Percentiles rank a stretch among this genome's conserved stretches.
Conservation (phyloP, 2,113 vertebrate genomes). For the Plestiodon gilberti region DNA sequence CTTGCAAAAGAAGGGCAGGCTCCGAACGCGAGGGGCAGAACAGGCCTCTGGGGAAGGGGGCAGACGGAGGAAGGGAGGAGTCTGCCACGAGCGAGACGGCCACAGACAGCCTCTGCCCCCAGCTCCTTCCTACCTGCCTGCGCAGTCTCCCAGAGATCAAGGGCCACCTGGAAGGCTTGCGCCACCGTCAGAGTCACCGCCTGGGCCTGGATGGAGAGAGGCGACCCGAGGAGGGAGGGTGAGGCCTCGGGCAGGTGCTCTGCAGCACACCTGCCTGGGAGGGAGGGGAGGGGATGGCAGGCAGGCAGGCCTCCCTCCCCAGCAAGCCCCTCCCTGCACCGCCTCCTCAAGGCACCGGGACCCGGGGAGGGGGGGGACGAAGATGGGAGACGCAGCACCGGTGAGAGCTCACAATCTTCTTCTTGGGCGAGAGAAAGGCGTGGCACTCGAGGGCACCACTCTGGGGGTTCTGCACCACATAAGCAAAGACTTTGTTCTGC, state of each 20-base stretch:
- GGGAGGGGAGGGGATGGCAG: too few relatives aligned
- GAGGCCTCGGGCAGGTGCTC: neutral
- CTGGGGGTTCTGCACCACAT: slow-evolving; percentile 88
- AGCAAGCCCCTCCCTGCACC: neutral
- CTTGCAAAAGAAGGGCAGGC: neutral
- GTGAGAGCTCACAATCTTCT: slow-evolving; percentile 85
- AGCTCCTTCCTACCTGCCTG: slow-evolving; percentile 78
- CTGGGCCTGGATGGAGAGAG: slow-evolving; percentile 77
- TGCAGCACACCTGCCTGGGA: neutral
- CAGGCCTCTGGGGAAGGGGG: neutral
- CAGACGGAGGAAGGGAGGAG: neutral
- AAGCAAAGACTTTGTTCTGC: slow-evolving; percentile 93
- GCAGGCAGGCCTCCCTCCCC: neutral
- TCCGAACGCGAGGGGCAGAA: neutral
- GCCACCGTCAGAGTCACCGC: slow-evolving; percentile 91
- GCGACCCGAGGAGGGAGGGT: neutral
- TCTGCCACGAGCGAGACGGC: neutral
- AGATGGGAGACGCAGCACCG: too few relatives aligned
- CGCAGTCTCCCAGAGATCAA: slow-evolving; percentile 89
- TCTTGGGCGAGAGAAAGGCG: slow-evolving; percentile 91
- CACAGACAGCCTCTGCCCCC: too few relatives aligned
- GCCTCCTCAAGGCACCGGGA: neutral
- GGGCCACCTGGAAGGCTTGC: slow-evolving; percentile 90
- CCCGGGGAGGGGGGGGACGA: neutral
- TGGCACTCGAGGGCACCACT: slow-evolving; percentile 89